Percentiles rank a stretch among this genome's conserved stretches.
phyloP scores from a whole-genome alignment of 2,888 invertebrate species.

The Microplitis manilae region DNA sequence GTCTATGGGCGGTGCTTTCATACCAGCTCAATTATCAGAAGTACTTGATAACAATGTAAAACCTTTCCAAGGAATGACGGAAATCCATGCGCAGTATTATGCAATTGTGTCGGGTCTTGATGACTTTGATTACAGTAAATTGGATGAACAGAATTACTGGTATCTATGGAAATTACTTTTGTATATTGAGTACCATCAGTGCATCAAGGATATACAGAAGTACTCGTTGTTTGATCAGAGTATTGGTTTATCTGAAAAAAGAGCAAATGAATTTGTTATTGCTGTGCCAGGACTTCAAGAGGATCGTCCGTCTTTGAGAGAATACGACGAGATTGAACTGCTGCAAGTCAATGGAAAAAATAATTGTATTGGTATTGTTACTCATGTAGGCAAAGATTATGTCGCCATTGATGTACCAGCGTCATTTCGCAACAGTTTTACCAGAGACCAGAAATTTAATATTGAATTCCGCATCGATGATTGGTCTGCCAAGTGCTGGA shows the following conservation, averaged over 20 bases:
- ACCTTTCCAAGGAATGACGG: not conserved
- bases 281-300: conserved; percentile 48
- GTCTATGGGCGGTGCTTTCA: not conserved
- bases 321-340: conserved; percentile 38
- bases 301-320: conserved; percentile 46
- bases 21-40: not conserved
- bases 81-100: conserved; percentile 42
- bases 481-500: conserved; percentile 50
- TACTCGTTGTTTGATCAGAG: conserved; percentile 41
- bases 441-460: conserved; percentile 31
- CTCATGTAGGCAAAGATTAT: conserved; percentile 43
- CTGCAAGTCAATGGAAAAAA: conserved; percentile 18
- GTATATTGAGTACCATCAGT: conserved; percentile 54
- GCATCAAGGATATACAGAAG: conserved; percentile 32
- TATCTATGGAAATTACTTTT: conserved; percentile 54
- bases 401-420: conserved; percentile 29
- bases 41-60: conserved; percentile 14
- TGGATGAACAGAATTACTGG: conserved; percentile 48
- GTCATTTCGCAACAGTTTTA: conserved; percentile 37
- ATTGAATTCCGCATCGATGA: conserved; percentile 48
- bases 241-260: conserved; percentile 24
- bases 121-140: conserved; percentile 40
- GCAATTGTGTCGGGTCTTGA: conserved; percentile 46
- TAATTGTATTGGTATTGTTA: conserved; percentile 5
- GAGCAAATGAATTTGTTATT: conserved; percentile 39